These are phyloP conservation scores for Heptranchias perlo DNA, from an alignment of 2,113 vertebrate genomes.

Conservation along the genomic window DNA sequence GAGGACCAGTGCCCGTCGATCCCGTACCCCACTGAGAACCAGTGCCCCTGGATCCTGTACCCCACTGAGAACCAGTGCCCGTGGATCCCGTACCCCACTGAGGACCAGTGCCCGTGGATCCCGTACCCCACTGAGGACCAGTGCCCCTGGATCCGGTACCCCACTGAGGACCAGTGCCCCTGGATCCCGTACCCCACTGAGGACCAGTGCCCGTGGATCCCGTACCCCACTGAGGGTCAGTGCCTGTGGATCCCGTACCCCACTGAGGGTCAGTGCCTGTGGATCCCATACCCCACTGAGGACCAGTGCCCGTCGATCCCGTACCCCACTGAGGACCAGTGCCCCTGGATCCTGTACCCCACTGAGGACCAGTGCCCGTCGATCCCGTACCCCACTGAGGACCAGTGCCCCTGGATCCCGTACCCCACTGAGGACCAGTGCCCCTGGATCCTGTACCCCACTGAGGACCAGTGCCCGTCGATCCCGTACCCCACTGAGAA, in stretches of 20 bases:
- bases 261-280: neutral
- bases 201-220: neutral
- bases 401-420: neutral
- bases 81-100: neutral
- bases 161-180: neutral
- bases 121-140: neutral
- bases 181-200: neutral
- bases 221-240: neutral
- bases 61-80: too few species aligned
- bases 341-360: neutral
- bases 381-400: neutral
- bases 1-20: too few species aligned
- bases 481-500: too few species aligned
- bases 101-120: neutral
- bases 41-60: too few species aligned
- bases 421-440: neutral
- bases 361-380: neutral
- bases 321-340: neutral
- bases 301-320: neutral
- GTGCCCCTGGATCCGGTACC: too few species aligned
- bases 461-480: too few species aligned
- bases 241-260: neutral
- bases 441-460: neutral
- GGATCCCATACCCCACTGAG: neutral
- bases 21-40: too few species aligned